phyloP scores from a whole-genome alignment of 2,888 invertebrate genomes.

The Drosophila siamana region DNA sequence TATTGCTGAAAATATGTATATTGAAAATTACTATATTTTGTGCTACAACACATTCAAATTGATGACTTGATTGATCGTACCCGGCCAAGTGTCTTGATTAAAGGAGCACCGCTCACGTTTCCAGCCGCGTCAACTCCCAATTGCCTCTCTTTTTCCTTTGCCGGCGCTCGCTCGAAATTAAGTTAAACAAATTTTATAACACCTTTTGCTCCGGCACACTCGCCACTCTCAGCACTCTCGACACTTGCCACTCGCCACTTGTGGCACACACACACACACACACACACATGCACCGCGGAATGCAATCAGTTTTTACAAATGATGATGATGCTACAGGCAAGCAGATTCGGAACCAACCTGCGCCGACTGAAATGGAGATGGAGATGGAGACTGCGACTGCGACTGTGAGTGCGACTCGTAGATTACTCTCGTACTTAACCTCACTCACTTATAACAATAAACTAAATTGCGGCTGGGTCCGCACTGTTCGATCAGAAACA shows the following conservation, averaged over 20 bases:
- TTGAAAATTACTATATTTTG: conserved; percentile 81
- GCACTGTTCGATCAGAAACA: conserved; percentile 66
- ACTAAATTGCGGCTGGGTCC: conserved; percentile 76
- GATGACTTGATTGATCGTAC: conserved; percentile 78
- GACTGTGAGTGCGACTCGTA: conserved; percentile 50
- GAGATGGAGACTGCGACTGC: conserved; percentile 30
- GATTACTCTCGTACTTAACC: conserved; percentile 77
- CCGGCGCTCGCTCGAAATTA: conserved; percentile 81
- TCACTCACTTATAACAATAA: conserved; percentile 83
- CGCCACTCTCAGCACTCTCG: conserved; percentile 35
- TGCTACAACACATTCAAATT: conserved; percentile 80
- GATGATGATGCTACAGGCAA: conserved; percentile 70
- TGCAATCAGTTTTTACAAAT: conserved; percentile 82
- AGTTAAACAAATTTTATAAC: conserved; percentile 84
- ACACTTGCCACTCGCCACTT: conserved; percentile 57
- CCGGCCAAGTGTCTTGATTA: conserved; percentile 63
- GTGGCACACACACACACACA: conserved; percentile 45
- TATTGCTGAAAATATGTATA: conserved; percentile 78
- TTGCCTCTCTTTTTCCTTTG: conserved; percentile 2
- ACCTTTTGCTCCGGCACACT: conserved; percentile 74
- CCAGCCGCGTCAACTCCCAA: conserved; percentile 44
- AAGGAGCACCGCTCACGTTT: conserved; percentile 63
- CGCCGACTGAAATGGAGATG: too few species aligned
- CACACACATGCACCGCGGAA: conserved; percentile 53
- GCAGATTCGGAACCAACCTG: too few species aligned